Conservation (phyloP, 1,140 invertebrate species). For the Aporrectodea caliginosa region DNA sequence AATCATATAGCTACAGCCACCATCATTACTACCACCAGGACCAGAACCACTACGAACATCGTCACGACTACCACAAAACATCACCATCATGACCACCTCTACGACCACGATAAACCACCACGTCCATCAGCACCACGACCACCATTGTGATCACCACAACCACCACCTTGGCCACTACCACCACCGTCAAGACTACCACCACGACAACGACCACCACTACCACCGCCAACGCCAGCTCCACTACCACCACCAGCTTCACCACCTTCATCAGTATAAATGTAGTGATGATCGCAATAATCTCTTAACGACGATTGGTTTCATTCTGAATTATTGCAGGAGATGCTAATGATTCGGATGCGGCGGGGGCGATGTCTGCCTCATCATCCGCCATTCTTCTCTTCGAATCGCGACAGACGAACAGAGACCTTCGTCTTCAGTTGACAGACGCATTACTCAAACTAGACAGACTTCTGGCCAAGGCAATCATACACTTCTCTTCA, state of each 20-base stretch:
- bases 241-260: neutral
- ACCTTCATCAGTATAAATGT: neutral
- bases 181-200: neutral
- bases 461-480: neutral
- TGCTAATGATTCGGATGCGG: neutral
- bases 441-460: neutral
- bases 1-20: neutral
- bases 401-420: neutral
- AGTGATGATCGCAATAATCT: neutral
- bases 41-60: slow-evolving; percentile 30
- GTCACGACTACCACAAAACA: slow-evolving; percentile 22
- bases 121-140: neutral
- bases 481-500: neutral
- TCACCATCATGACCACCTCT: slow-evolving; percentile 16
- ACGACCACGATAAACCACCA: neutral
- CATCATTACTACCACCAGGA: neutral
- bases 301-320: neutral
- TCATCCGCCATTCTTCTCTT: neutral
- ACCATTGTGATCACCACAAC: neutral
- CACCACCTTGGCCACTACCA: neutral
- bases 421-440: neutral
- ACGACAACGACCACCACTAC: neutral
- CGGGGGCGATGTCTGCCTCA: neutral
- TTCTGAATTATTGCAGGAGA: neutral
- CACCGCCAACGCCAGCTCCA: neutral